Evolutionary conservation across 2,113 vertebrate species (phyloP), one percentile per base, ranked within the genome.

Genomic region (Solea solea): DNA sequence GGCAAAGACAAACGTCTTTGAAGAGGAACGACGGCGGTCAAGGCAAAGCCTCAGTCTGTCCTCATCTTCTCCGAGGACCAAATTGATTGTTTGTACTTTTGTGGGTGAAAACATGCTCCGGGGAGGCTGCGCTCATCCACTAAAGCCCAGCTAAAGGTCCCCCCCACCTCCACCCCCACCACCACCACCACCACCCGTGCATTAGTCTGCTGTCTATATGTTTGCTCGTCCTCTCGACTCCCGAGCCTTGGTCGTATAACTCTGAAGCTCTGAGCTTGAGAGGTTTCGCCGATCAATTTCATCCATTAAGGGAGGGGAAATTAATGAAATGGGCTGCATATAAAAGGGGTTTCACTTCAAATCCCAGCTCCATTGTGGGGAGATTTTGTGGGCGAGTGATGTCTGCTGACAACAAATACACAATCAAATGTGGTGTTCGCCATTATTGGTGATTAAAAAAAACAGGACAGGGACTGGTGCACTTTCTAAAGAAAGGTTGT

Each of bases 51-150:
- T 82, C 64, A 69, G 66, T 81, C 83, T 60, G 69, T 83, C 85
- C 74, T 80, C 82, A 64, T 89, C 78, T 89, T 81, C 86, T 86
- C 78, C 71, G 58, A 66, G 80, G 72, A 73, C 78, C 74, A 76
- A 88, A 91, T 91, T 89, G 90, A 89, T 90, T 90, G 83, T 88
- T 87, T 88, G 84, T 88, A 86, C 83, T 87, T 87, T 87, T 86
- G 80, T 72, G 64, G 82, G 83, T 70, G 74, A 61, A 91, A 90
- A 87, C 69, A 56, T 75, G 82, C 79, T 83, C 76, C 0, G 56
- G 69, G 78, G 69, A 84, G 49, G 69, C 55, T 57, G 80, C 78
- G 90, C 88, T 90, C 82, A 90, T 92, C 87, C 86, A 88, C 65
- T 72, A 74, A 83, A 87, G 65, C 75, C 66, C 64, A 25, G 54